These are phyloP conservation scores for Lagopus leucura DNA, from an alignment of 2,113 vertebrate species.

Conservation along the genomic window DNA sequence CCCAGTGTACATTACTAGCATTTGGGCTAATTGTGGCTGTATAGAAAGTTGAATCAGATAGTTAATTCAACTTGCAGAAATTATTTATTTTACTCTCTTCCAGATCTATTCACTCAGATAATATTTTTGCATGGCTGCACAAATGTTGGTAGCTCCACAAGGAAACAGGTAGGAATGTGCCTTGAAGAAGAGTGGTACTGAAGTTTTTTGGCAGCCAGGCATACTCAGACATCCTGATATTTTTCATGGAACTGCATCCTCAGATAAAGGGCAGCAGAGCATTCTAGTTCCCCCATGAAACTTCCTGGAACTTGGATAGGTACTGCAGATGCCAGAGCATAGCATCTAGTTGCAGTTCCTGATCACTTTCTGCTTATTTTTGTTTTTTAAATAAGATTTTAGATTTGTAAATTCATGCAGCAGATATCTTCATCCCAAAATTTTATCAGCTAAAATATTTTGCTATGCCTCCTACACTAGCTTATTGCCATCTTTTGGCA, in stretches of 20 bases:
- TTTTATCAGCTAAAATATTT: not conserved
- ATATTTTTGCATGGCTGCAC: not conserved
- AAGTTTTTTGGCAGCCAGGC: not conserved
- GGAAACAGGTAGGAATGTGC: not conserved
- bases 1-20: not conserved
- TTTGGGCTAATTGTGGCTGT: not conserved
- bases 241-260: not conserved
- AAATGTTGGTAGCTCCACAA: not conserved
- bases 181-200: not conserved
- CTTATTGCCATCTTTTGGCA: not conserved
- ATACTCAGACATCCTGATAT: not conserved
- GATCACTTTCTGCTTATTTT: not conserved
- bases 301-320: rapidly evolving
- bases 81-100: not conserved
- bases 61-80: not conserved
- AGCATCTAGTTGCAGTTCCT: not conserved
- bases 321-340: not conserved
- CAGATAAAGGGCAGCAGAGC: not conserved
- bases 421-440: not conserved
- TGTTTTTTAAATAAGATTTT: not conserved
- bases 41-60: not conserved
- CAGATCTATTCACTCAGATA: not conserved
- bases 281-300: not conserved
- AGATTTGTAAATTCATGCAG: not conserved
- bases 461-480: not conserved